Conservation (phyloP, 2,888 invertebrate species). For the Drosophila ezoana region DNA sequence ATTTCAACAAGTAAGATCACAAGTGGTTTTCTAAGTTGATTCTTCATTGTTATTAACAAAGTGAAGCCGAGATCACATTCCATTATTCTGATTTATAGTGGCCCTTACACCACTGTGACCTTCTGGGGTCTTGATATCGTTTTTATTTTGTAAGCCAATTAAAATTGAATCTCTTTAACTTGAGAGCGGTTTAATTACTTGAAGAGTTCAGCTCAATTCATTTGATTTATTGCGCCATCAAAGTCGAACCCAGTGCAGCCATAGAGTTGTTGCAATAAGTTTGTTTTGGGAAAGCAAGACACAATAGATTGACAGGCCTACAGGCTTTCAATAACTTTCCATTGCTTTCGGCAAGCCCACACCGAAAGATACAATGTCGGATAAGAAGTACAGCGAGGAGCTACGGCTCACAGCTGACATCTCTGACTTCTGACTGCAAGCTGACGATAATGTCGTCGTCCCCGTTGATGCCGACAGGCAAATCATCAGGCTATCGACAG, state of each 20-base stretch:
- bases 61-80: neutral
- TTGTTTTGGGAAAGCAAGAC: slow-evolving; percentile 51
- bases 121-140: neutral
- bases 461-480: slow-evolving; percentile 71
- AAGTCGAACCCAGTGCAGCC: slow-evolving; percentile 19
- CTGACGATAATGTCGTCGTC: slow-evolving; percentile 75
- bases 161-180: slow-evolving; percentile 10
- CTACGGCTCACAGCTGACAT: slow-evolving; percentile 46
- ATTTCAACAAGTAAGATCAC: too few relatives aligned
- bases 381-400: slow-evolving; percentile 68
- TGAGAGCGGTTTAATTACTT: slow-evolving; percentile 14
- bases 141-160: slow-evolving; percentile 9
- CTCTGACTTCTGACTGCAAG: slow-evolving; percentile 69
- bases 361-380: slow-evolving; percentile 71
- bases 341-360: slow-evolving; percentile 71
- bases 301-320: slow-evolving; percentile 60
- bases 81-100: neutral
- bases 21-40: too few relatives aligned
- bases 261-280: slow-evolving; percentile 48
- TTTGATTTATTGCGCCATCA: slow-evolving; percentile 48
- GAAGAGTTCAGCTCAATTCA: slow-evolving; percentile 20
- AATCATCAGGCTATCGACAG: slow-evolving; percentile 69
- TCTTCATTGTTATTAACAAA: too few relatives aligned
- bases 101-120: neutral
- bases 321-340: slow-evolving; percentile 76